Conservation (phyloP, 2,797 vertebrate species). For the Periparus ater region DNA sequence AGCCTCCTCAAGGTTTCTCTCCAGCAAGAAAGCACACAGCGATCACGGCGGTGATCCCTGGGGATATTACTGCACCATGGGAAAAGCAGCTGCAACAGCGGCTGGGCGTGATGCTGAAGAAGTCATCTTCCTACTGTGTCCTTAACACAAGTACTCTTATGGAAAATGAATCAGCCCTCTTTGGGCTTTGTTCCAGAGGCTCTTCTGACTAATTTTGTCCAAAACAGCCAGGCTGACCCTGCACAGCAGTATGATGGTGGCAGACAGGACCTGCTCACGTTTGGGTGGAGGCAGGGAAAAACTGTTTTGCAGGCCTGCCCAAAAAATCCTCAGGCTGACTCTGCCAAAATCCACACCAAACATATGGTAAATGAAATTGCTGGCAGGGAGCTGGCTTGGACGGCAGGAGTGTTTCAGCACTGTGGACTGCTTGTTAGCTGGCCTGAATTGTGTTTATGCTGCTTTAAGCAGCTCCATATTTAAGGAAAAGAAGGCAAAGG, state of each 20-base stretch:
- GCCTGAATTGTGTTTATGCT: conserved; percentile 28
- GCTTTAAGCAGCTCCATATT: conserved; percentile 27
- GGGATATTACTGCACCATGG: neutral
- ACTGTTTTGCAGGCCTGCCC: conserved; percentile 44
- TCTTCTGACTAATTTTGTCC: conserved; percentile 61
- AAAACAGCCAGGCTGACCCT: conserved; percentile 42
- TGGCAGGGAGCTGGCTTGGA: conserved; percentile 59
- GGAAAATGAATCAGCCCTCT: conserved; percentile 46
- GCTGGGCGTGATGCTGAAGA: neutral
- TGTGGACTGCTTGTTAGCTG: conserved; percentile 60
- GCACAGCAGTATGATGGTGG: neutral
- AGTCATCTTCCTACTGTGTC: neutral
- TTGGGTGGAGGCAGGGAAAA: conserved; percentile 56
- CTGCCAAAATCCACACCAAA: conserved; percentile 65
- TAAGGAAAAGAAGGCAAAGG: conserved; percentile 21
- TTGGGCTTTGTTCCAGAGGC: conserved; percentile 46
- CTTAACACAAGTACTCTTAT: neutral
- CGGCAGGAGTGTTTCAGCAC: conserved; percentile 47
- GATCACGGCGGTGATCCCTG: neutral
- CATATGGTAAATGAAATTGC: conserved; percentile 50
- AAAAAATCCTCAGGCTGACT: conserved; percentile 36
- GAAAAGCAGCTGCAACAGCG: neutral
- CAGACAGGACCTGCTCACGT: conserved; percentile 53
- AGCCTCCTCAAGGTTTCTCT: neutral
- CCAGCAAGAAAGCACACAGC: neutral